Evolutionary conservation across 1,140 invertebrate genomes (phyloP).

Genomic region (Bombus waltoni): DNA sequence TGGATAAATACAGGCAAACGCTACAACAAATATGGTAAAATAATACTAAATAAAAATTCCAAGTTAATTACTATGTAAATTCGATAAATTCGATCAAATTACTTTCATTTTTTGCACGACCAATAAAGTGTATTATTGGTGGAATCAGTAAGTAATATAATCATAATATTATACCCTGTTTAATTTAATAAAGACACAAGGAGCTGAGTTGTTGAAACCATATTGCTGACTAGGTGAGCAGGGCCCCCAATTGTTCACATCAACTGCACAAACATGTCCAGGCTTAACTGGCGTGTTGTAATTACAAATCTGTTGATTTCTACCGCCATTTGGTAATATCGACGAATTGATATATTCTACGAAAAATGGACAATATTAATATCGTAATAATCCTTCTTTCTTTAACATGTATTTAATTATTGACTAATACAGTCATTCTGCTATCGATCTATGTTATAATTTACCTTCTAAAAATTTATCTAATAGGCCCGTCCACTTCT

Average conservation of each 20-base stretch:
- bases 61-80: too few relatives aligned
- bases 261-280: constrained; percentile 88
- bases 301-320: constrained; percentile 87
- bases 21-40: too few relatives aligned
- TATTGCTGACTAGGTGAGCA: constrained; percentile 87
- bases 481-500: constrained; percentile 87
- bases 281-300: constrained; percentile 84
- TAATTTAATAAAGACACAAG: constrained; percentile 94
- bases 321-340: constrained; percentile 82
- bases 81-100: not conserved
- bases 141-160: not conserved
- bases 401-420: not conserved
- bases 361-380: not conserved
- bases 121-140: not conserved
- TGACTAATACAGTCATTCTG: not conserved
- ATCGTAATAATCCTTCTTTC: not conserved
- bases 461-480: constrained; percentile 89
- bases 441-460: constrained; percentile 64
- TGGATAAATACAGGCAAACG: not conserved
- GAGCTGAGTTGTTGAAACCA: constrained; percentile 88
- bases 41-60: too few relatives aligned
- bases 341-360: constrained; percentile 85
- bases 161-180: constrained; percentile 86
- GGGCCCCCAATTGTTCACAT: constrained; percentile 85
- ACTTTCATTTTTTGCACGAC: too few relatives aligned